Evolutionary conservation across 2,797 vertebrate genomes (phyloP).

Genomic region (Darevskia nairensis): DNA sequence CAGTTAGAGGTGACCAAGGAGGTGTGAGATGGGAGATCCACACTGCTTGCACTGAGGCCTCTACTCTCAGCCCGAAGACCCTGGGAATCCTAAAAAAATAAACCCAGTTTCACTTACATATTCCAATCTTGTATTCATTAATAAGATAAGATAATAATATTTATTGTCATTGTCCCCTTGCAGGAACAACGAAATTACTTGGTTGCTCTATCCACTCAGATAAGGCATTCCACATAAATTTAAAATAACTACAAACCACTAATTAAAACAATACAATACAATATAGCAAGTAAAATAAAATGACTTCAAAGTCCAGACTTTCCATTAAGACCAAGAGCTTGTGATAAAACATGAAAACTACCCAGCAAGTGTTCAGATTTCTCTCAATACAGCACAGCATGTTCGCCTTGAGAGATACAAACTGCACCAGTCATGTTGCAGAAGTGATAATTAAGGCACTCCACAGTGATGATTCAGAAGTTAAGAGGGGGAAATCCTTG

Average conservation of each 20-base stretch:
- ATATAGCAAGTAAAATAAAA: too few species aligned
- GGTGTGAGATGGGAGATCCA: constrained; percentile 89
- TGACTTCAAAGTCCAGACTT: too few species aligned
- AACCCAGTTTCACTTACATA: neutral
- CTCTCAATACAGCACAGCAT: neutral
- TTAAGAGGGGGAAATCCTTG: neutral
- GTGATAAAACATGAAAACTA: neutral
- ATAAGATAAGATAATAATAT: too few species aligned
- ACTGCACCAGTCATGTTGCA: neutral
- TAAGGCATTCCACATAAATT: too few species aligned
- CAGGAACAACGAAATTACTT: too few species aligned
- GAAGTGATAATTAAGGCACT: neutral
- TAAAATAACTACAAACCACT: too few species aligned
- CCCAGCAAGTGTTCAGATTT: neutral
- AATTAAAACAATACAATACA: too few species aligned
- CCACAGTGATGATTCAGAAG: neutral
- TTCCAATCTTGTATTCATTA: neutral
- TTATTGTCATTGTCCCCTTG: too few species aligned
- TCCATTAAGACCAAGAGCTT: neutral
- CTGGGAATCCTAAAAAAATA: constrained; percentile 78
- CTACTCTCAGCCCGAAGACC: constrained; percentile 81
- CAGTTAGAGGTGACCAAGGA: constrained; percentile 75
- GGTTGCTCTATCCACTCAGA: too few species aligned
- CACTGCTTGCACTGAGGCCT: constrained; percentile 91
- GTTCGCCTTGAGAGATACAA: neutral